Evolutionary conservation across 23 tunicate genomes (phyloP).

Genomic region (Trididemnum clinides): DNA sequence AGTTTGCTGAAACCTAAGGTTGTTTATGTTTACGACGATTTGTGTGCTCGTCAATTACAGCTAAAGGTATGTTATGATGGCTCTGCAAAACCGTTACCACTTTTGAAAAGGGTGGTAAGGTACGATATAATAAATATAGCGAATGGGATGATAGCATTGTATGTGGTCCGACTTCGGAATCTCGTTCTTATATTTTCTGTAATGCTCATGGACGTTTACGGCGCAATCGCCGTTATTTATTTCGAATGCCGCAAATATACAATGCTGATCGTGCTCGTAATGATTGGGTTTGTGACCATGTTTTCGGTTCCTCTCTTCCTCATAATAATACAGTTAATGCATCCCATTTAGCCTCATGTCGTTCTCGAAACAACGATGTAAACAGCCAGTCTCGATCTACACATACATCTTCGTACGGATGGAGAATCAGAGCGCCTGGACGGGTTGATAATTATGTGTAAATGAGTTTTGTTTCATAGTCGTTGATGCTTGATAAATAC

Average conservation of each 20-base stretch:
- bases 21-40: conserved; percentile 1
- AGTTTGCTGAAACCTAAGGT: not conserved
- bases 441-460: too few relatives aligned
- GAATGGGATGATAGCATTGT: not conserved
- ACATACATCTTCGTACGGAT: too few relatives aligned
- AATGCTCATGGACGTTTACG: not conserved
- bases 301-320: not conserved
- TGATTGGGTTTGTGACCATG: not conserved
- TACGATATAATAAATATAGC: too few relatives aligned
- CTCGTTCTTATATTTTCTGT: not conserved
- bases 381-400: too few relatives aligned
- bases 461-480: too few relatives aligned
- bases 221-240: not conserved
- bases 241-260: not conserved
- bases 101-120: not conserved
- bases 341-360: too few relatives aligned
- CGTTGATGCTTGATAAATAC: too few relatives aligned
- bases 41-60: not conserved
- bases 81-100: not conserved
- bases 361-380: too few relatives aligned
- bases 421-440: too few relatives aligned
- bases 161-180: not conserved
- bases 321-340: not conserved
- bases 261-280: not conserved
- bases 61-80: not conserved